phyloP scores from a whole-genome alignment of 2,113 vertebrate genomes.

The Strix aluco region DNA sequence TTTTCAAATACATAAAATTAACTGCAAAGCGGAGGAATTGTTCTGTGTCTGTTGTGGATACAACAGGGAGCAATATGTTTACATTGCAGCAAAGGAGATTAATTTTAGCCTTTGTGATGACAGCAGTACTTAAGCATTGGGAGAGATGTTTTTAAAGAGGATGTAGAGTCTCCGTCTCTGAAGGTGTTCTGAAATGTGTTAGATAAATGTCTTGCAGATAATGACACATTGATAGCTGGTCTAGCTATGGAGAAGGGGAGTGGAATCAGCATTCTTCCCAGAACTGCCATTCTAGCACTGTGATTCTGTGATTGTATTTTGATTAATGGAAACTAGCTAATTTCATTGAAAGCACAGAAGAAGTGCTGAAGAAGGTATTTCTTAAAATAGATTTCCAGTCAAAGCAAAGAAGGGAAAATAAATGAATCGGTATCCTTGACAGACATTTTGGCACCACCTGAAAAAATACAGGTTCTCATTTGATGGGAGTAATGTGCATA shows the following conservation, averaged over 20 bases:
- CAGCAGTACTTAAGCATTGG: neutral
- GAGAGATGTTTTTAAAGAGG: neutral
- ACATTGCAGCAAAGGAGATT: neutral
- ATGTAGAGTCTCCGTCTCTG: neutral
- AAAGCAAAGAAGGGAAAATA: neutral
- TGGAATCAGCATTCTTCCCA: neutral
- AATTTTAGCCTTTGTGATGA: neutral
- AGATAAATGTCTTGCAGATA: neutral
- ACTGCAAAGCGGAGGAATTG: neutral
- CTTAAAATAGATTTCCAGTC: neutral
- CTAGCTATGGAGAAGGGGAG: neutral
- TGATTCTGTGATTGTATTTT: neutral
- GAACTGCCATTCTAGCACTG: neutral
- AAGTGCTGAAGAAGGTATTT: constrained; percentile 1
- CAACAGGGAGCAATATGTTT: neutral
- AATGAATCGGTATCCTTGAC: neutral
- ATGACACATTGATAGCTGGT: neutral
- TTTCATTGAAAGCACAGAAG: neutral
- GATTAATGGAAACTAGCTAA: constrained; percentile 14
- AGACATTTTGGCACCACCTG: neutral
- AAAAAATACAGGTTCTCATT: neutral
- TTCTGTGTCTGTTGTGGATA: neutral
- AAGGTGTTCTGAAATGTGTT: neutral
- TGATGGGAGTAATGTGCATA: neutral
- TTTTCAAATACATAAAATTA: neutral